phyloP scores from a whole-genome alignment of 2,888 invertebrate genomes.

The Smittia aterrima region DNA sequence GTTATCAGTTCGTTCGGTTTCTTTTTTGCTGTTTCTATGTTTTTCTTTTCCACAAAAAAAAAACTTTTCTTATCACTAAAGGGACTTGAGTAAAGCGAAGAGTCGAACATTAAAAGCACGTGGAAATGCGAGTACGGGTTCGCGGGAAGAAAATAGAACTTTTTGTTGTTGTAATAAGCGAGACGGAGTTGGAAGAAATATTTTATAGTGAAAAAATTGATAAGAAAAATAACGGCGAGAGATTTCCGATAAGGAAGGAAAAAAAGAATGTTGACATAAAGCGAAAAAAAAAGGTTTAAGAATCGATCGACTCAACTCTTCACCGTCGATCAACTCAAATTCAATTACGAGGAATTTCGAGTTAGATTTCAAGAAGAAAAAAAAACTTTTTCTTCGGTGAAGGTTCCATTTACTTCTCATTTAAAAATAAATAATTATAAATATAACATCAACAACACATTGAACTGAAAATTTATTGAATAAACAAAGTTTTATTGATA shows the following conservation, averaged over 20 bases:
- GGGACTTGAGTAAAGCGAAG: neutral
- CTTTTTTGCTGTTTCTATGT: slow-evolving; percentile 19
- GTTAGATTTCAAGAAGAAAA: slow-evolving; percentile 9
- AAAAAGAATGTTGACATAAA: slow-evolving; percentile 15
- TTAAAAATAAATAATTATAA: slow-evolving; percentile 27
- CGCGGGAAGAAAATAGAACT: neutral
- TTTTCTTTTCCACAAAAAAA: neutral
- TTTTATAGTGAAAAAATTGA: slow-evolving; percentile 20
- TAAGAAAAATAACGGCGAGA: slow-evolving; percentile 10
- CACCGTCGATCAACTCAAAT: neutral
- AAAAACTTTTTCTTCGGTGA: too few species aligned
- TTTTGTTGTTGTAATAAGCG: neutral
- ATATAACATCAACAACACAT: slow-evolving; percentile 27
- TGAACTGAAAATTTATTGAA: slow-evolving; percentile 29
- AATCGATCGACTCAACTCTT: neutral
- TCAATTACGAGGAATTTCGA: neutral
- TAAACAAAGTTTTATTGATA: slow-evolving; percentile 33
- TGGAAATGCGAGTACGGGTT: neutral
- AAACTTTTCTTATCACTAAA: slow-evolving; percentile 23
- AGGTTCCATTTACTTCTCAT: slow-evolving; percentile 19
- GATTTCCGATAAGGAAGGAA: slow-evolving; percentile 28
- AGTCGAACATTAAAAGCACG: neutral
- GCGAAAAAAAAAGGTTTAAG: neutral
- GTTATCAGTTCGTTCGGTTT: slow-evolving; percentile 3
- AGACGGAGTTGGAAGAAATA: neutral